Conservation (phyloP, 2,888 invertebrate species). For the Chrysolina haemoptera region DNA sequence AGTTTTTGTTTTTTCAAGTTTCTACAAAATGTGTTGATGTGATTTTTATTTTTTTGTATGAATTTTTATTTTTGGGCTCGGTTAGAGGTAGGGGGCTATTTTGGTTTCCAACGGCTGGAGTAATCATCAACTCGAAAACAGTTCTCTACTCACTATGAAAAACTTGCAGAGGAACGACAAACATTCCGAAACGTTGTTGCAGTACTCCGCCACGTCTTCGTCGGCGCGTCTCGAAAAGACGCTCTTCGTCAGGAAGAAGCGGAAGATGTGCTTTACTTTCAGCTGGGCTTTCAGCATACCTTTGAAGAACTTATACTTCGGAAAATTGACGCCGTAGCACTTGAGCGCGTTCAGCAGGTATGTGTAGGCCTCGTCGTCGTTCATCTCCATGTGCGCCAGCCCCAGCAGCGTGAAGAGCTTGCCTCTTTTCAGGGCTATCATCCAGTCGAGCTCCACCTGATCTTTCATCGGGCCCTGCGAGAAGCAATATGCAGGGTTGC, state of each 20-base stretch:
- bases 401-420: slow-evolving; percentile 70
- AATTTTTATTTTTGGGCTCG: too few relatives aligned
- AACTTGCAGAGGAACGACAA: slow-evolving; percentile 67
- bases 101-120: too few relatives aligned
- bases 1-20: too few relatives aligned
- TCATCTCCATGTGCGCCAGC: slow-evolving; percentile 66
- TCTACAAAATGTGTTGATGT: too few relatives aligned
- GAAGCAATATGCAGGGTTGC: too few relatives aligned
- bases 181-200: slow-evolving; percentile 69
- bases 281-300: slow-evolving; percentile 57
- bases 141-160: slow-evolving; percentile 64
- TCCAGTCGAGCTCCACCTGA: slow-evolving; percentile 64
- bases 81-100: too few relatives aligned
- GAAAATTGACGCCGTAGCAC: slow-evolving; percentile 68
- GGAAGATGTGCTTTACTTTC: slow-evolving; percentile 62
- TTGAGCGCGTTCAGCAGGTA: slow-evolving; percentile 65
- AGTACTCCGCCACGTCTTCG: slow-evolving; percentile 67
- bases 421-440: slow-evolving; percentile 66
- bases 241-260: slow-evolving; percentile 60
- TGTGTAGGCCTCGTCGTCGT: slow-evolving; percentile 66
- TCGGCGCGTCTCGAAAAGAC: slow-evolving; percentile 57
- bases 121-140: too few relatives aligned
- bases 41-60: too few relatives aligned
- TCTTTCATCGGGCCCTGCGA: slow-evolving; percentile 54
- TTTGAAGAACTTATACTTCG: slow-evolving; percentile 59